Percentiles rank a stretch among this genome's conserved stretches.
phyloP scores from a whole-genome alignment of 2,888 invertebrate species.

The Erebia aethiops region DNA sequence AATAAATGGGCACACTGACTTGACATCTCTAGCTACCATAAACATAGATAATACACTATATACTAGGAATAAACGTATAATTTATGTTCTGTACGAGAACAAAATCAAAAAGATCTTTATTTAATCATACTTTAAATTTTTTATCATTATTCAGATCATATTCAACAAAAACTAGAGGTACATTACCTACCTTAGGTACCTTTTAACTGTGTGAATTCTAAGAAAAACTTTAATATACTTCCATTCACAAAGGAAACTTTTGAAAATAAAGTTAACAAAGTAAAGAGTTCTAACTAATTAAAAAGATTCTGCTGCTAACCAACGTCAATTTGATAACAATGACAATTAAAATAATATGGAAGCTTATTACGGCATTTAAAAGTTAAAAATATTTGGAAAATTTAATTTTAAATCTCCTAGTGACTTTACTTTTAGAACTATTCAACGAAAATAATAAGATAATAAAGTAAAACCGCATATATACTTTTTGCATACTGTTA shows the following conservation, averaged over 20 bases:
- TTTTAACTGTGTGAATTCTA: not conserved
- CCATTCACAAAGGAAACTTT: not conserved
- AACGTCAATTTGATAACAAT: not conserved
- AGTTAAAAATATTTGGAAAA: slow-evolving; percentile 3
- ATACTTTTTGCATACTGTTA: not conserved
- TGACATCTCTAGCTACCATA: not conserved
- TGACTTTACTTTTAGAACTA: not conserved
- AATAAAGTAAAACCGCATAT: not conserved
- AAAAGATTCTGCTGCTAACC: not conserved
- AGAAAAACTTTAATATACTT: not conserved
- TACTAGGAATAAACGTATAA: no score
- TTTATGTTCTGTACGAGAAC: not conserved
- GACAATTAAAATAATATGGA: not conserved
- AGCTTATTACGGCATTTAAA: not conserved
- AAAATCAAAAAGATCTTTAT: not conserved
- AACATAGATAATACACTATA: no score
- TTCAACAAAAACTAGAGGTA: no score
- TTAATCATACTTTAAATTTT: not conserved
- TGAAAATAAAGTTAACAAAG: not conserved
- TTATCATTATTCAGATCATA: no score
- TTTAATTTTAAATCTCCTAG: slow-evolving; percentile 2
- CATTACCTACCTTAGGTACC: no score
- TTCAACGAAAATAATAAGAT: not conserved
- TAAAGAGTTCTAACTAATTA: not conserved
- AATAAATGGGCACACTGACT: not conserved